Evolutionary conservation across 2,113 vertebrate species (phyloP).

Genomic region (Prinia subflava): DNA sequence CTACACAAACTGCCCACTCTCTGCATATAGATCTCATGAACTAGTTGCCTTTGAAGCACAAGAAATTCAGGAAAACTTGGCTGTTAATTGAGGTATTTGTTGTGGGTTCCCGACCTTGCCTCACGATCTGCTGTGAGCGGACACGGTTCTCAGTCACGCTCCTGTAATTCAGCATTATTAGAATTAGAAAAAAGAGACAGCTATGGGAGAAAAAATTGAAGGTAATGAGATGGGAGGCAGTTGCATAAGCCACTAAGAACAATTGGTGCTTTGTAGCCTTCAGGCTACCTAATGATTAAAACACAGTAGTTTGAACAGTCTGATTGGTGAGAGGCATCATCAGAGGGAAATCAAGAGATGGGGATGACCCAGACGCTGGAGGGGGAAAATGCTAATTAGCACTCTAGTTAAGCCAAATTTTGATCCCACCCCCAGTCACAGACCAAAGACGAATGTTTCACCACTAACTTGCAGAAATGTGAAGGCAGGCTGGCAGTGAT

Average conservation of each 20-base stretch:
- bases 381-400: conserved; percentile 28
- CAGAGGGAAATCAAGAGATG: background rate
- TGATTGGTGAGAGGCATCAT: conserved; percentile 22
- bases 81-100: conserved; percentile 44
- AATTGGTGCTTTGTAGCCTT: conserved; percentile 50
- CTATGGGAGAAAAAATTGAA: conserved; percentile 23
- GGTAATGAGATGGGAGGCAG: conserved; percentile 51
- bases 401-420: conserved; percentile 22
- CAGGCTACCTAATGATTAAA: conserved; percentile 46
- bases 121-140: background rate
- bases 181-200: conserved; percentile 47
- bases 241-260: conserved; percentile 44
- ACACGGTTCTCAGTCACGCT: conserved; percentile 32
- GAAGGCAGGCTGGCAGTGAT: background rate
- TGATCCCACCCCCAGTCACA: accelerated
- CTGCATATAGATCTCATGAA: background rate
- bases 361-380: background rate
- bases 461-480: background rate
- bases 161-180: conserved; percentile 47
- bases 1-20: background rate
- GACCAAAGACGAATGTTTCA: background rate
- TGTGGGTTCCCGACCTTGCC: background rate
- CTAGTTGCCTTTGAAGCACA: background rate
- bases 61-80: conserved; percentile 1
- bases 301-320: conserved; percentile 13